Evolutionary conservation across 2,797 vertebrate species (phyloP), one percentile per base, ranked within the genome.

Genomic region (Pseudochromis fuscus): DNA sequence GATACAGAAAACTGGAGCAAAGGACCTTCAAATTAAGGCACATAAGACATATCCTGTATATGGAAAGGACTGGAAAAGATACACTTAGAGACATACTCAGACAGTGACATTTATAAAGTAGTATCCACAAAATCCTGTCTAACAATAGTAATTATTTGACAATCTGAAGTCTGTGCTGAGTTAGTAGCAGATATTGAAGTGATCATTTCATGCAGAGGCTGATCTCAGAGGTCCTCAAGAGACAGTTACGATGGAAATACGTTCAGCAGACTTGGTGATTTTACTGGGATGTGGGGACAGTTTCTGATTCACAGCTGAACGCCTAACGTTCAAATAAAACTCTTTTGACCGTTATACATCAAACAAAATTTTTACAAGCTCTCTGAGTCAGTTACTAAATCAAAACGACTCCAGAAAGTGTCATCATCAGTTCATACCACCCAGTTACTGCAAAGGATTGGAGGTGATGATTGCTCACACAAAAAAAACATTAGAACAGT

Each of bases 251-350:
- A 73, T 52, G 49, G 35, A 42, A 55, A 51, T 37, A 9, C 30
- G 13, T 42, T 31, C n/a, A 55, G 38, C 6, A 57, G 56, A 49
- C 0, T 9, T 38, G 28, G 24, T n/a, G 68, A 63, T 59, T 77
- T 75, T 72, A 58, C 37, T 53, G 57, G 60, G 27, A 64, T 64
- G 6, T 25, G 19, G 27, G 7, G 67, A 51, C 51, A 15, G 12
- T 44, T 75, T 33, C n/a, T 48, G 21, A 69, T 58, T 72, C 37
- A 49, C 56, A 37, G 40, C 52, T 7, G 23, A 75, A 55, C 3
- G 46, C 52, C 57, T 55, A 48, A 24, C 59, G 27, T 46, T 67
- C 44, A 49, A 62, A 66, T 64, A 12, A 82, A 84, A 50, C 23
- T 25, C 25, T 4, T 38, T 46, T 40, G 5, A 49, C 30, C 48